These are phyloP conservation scores for Drepana arcuata DNA, from an alignment of 1,140 invertebrate genomes.

Conservation along the genomic window DNA sequence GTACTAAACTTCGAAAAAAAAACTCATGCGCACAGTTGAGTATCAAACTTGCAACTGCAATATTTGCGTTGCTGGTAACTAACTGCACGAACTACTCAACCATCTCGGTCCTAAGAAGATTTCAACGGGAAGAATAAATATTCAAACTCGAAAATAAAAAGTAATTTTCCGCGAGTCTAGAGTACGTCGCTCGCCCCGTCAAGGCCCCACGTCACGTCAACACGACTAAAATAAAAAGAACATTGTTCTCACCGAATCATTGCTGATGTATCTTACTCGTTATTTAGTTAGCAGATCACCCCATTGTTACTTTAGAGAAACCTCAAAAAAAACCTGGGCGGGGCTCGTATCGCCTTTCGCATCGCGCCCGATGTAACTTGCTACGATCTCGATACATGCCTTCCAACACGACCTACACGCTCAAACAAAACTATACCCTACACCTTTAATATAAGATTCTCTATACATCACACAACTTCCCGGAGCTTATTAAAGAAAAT, in stretches of 20 bases:
- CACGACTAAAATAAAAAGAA: constrained; percentile 37
- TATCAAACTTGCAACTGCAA: no score
- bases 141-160: no score
- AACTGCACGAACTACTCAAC: no score
- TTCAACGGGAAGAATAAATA: no score
- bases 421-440: constrained; percentile 23
- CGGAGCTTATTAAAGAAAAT: constrained; percentile 68
- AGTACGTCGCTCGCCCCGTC: no score
- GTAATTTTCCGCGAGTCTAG: no score
- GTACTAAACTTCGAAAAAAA: no score
- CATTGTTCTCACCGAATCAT: constrained; percentile 41
- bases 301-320: constrained; percentile 65
- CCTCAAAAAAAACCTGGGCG: constrained; percentile 70
- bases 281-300: constrained; percentile 70
- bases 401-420: constrained; percentile 30
- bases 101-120: no score
- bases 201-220: constrained; percentile 9
- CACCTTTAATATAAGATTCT: constrained; percentile 21
- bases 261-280: constrained; percentile 57
- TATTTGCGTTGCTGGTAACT: no score
- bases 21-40: no score
- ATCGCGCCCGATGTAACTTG: constrained; percentile 61
- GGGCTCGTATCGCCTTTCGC: constrained; percentile 48
- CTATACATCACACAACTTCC: constrained; percentile 10
- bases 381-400: constrained; percentile 63